phyloP scores from a whole-genome alignment of 2,888 invertebrate species.

The Lissonota sp. region DNA sequence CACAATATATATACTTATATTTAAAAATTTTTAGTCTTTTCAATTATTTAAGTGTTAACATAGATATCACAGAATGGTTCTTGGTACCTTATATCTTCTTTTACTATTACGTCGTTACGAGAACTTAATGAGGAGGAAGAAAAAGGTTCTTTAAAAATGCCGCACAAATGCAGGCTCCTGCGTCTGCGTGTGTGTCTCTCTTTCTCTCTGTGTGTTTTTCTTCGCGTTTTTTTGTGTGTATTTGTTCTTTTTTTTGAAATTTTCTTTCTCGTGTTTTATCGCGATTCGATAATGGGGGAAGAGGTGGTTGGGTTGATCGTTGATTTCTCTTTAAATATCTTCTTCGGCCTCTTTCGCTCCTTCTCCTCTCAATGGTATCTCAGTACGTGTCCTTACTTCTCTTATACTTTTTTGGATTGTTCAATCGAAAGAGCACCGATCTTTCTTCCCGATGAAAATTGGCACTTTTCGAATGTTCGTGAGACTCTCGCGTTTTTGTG shows the following conservation, averaged over 20 bases:
- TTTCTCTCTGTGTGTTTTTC: conserved; percentile 60
- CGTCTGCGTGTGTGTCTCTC: conserved; percentile 64
- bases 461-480: conserved; percentile 65
- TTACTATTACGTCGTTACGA: conserved; percentile 80
- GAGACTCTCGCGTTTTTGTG: conserved; percentile 55
- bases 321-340: conserved; percentile 32
- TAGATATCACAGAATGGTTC: conserved; percentile 88
- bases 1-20: conserved; percentile 82
- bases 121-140: conserved; percentile 82
- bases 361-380: conserved; percentile 48
- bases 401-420: conserved; percentile 69
- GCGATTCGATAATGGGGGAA: conserved; percentile 53
- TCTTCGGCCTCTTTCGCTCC: conserved; percentile 9
- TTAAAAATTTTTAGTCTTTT: conserved; percentile 83
- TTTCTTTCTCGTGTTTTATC: conserved; percentile 21
- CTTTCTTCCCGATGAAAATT: conserved; percentile 63
- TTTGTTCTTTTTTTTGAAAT: conserved; percentile 7
- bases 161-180: conserved; percentile 74
- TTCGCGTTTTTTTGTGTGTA: conserved; percentile 6
- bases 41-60: conserved; percentile 84
- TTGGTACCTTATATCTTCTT: conserved; percentile 83
- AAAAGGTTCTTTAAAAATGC: conserved; percentile 80
- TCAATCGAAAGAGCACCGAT: conserved; percentile 72
- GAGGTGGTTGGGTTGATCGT: conserved; percentile 48
- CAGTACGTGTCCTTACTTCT: conserved; percentile 53